Evolutionary conservation across 2,113 vertebrate genomes (phyloP).

Genomic region (Gymnorhina tibicen): DNA sequence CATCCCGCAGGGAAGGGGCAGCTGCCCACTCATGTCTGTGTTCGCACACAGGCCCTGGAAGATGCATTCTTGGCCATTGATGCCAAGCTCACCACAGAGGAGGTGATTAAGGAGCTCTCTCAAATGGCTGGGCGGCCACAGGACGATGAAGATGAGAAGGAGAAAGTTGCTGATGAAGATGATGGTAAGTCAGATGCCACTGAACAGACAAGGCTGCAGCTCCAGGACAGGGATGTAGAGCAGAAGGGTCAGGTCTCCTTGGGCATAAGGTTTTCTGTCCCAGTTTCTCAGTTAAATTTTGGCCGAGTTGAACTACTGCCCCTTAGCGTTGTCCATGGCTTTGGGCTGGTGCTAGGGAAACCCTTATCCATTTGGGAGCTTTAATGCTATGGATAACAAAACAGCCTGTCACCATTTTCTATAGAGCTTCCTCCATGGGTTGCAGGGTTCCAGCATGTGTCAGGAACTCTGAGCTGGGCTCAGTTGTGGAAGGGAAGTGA

Average conservation of each 20-base stretch:
- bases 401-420: neutral
- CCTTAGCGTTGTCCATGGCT: neutral
- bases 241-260: neutral
- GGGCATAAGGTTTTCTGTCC: neutral
- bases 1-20: neutral
- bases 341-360: neutral
- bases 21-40: neutral
- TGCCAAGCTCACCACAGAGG: constrained; percentile 88
- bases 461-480: neutral
- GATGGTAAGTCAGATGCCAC: constrained; percentile 80
- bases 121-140: constrained; percentile 91
- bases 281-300: neutral
- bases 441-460: neutral
- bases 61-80: constrained; percentile 97
- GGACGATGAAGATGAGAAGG: constrained; percentile 82
- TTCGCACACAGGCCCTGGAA: constrained; percentile 84
- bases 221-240: neutral
- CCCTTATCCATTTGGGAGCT: neutral
- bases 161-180: constrained; percentile 96
- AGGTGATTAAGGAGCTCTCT: constrained; percentile 92
- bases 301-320: neutral
- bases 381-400: neutral
- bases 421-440: neutral
- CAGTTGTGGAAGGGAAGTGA: neutral
- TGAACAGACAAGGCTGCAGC: neutral